Evolutionary conservation across 2,888 invertebrate genomes (phyloP), one percentile per base, ranked within the genome.

Genomic region (Lapara coniferarum): DNA sequence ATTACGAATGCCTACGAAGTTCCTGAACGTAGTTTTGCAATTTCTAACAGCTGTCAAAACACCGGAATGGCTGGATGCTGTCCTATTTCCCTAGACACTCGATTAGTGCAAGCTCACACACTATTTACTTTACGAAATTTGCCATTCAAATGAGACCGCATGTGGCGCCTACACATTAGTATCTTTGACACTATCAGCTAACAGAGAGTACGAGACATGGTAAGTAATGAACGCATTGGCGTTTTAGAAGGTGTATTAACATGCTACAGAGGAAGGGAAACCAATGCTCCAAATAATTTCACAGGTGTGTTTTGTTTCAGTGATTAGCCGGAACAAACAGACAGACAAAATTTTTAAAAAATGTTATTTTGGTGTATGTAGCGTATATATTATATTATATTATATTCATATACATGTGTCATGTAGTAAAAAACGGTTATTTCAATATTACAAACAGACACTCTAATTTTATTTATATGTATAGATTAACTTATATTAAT

Each of bases 141-240:
- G 63, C 63, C 13, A 63, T 63, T 63, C 63, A 63, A 63, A 63
- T 63, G 63, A 49, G 63, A 63, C 49, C 49, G 63, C 63, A 63
- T 63, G 63, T 63, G 63, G 63, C 63, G 63, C 63, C 49, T 63
- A 63, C 63, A 49, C 63, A 63, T 63, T 63, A 49, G 63, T 63
- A 63, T 49, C 63, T 63, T 63, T 63, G 63, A 63, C 63, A 46
- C 63, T 49, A 63, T 63, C 63, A 14, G 12, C 63, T 46, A 25
- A 46, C 10, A 19, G 63, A 13, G 37, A 37, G 37, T 37, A 37
- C 4, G 37, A 37, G 37, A 37, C 37, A n/a, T 58, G 30, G n/a
- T 30, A 8, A 58, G 57, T 58, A 37, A 14, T 58, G 57, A 58
- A 58, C n/a, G 37, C 37, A 30, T 2, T 58, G 37, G 57, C 14